phyloP scores from a whole-genome alignment of 2,113 vertebrate genomes.

The Pterocles orientalis region DNA sequence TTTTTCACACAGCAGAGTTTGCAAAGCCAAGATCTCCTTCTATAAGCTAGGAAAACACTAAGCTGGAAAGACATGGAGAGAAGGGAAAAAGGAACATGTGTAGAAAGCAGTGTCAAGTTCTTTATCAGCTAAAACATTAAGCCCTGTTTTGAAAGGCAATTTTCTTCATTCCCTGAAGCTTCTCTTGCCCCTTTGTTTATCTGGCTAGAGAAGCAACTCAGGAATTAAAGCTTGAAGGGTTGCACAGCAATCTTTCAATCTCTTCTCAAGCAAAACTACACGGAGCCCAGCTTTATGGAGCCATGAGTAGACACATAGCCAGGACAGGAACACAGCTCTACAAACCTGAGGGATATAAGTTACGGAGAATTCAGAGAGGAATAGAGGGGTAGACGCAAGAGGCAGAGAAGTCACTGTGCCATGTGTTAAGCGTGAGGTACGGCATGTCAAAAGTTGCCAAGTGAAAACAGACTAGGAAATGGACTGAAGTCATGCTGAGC shows the following conservation, averaged over 20 bases:
- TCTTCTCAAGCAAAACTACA: background rate
- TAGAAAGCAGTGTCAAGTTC: background rate
- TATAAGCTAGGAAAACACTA: background rate
- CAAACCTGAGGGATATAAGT: background rate
- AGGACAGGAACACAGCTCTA: background rate
- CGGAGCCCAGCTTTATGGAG: rapidly evolving
- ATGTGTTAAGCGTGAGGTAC: background rate
- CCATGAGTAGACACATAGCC: background rate
- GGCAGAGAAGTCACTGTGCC: background rate
- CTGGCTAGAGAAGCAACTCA: background rate
- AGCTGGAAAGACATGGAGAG: background rate
- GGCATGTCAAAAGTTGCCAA: background rate
- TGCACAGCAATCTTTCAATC: background rate
- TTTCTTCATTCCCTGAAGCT: background rate
- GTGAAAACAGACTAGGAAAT: background rate
- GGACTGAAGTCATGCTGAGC: background rate
- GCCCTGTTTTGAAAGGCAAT: background rate
- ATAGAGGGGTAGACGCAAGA: background rate
- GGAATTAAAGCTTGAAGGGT: background rate
- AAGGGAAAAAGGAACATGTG: rapidly evolving
- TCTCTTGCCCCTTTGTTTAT: background rate
- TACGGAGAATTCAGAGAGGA: background rate
- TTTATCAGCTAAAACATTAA: background rate
- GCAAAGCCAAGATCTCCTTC: background rate
- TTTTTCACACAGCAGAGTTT: background rate